Percentiles rank a stretch among this genome's conserved stretches.
Conservation (phyloP, 2,888 invertebrate genomes). For the Adelphocoris suturalis region DNA sequence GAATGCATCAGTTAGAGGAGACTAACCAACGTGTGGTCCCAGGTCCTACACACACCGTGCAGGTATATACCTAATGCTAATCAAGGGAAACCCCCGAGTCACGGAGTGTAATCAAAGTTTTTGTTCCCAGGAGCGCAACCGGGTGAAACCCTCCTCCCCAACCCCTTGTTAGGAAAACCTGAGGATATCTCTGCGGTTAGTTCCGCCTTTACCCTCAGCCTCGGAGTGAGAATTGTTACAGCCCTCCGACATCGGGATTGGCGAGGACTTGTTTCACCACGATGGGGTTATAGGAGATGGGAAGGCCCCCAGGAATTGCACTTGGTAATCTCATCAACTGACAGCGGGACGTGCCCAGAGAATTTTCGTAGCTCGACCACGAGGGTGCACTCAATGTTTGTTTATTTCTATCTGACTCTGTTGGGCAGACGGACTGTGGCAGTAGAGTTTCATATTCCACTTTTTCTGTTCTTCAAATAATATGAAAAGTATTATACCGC, state of each 20-base stretch:
- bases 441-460: background rate
- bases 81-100: conserved; percentile 36
- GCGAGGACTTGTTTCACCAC: background rate
- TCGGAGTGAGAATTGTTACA: conserved; percentile 2
- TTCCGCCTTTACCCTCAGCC: background rate
- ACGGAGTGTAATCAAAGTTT: conserved; percentile 39
- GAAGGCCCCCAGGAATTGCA: background rate
- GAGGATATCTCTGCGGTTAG: conserved; percentile 36
- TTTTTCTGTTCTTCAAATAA: too few relatives aligned
- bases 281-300: background rate
- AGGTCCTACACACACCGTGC: background rate
- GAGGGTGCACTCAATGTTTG: background rate
- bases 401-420: background rate
- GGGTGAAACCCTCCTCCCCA: background rate
- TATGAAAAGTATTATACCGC: too few relatives aligned
- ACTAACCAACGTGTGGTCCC: background rate
- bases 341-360: background rate
- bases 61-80: background rate
- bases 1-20: background rate
- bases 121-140: conserved; percentile 9
- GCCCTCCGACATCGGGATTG: background rate
- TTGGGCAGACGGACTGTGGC: too few relatives aligned
- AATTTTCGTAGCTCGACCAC: background rate
- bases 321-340: conserved; percentile 21
- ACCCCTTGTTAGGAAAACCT: conserved; percentile 12